Evolutionary conservation across 2,797 vertebrate genomes (phyloP).

Genomic region (Zenarchopterus dispar): DNA sequence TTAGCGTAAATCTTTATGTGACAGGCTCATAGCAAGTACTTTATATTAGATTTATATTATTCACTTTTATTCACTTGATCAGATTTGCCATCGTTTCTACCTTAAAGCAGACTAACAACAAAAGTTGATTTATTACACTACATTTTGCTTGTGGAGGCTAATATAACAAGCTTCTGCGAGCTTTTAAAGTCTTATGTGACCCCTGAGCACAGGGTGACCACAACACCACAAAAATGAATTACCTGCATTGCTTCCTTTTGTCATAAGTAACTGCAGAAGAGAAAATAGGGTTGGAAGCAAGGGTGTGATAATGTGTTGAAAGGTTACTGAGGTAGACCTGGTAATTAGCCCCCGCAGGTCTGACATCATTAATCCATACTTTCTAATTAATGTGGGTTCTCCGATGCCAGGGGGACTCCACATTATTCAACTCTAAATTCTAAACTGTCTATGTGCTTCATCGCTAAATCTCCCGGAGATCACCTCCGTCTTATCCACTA

Average conservation of each 20-base stretch:
- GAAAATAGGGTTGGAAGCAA: constrained; percentile 52
- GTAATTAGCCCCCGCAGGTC: constrained; percentile 84
- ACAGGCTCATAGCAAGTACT: constrained; percentile 24
- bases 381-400: constrained; percentile 80
- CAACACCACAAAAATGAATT: constrained; percentile 22
- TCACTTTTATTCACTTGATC: constrained; percentile 48
- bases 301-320: constrained; percentile 77
- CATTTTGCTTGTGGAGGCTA: constrained; percentile 17
- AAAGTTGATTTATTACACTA: constrained; percentile 25
- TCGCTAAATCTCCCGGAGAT: constrained; percentile 58
- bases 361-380: constrained; percentile 84
- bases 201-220: constrained; percentile 20
- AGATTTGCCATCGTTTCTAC: constrained; percentile 16
- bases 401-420: constrained; percentile 73
- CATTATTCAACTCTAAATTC: constrained; percentile 79
- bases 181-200: constrained; percentile 20
- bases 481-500: constrained; percentile 61
- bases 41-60: constrained; percentile 43
- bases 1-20: no score
- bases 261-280: constrained; percentile 46
- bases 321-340: constrained; percentile 80
- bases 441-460: constrained; percentile 59
- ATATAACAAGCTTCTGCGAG: not conserved
- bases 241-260: constrained; percentile 54
- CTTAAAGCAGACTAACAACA: constrained; percentile 44